A percentile compares a stretch with the other conserved stretches of the same genome.
Evolutionary conservation across 2,888 invertebrate species (phyloP).

Genomic region (Clusia tigrina): DNA sequence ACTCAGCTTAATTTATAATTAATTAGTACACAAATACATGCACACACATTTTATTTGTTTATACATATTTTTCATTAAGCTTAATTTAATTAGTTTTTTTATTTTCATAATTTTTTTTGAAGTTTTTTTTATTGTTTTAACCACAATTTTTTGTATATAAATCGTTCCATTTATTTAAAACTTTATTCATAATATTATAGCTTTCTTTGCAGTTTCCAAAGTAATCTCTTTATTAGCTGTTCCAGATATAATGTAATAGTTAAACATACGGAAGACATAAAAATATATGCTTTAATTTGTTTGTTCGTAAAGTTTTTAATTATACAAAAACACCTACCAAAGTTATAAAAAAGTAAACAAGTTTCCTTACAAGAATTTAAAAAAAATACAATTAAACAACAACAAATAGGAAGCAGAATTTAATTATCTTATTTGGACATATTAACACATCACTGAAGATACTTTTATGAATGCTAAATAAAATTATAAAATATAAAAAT

Average conservation of each 20-base stretch:
- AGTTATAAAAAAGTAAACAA: too few relatives aligned
- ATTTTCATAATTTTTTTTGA: not conserved
- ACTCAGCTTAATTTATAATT: not conserved
- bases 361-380: too few relatives aligned
- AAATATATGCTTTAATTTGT: not conserved
- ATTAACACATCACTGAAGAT: too few relatives aligned
- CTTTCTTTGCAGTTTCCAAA: slow-evolving; percentile 26
- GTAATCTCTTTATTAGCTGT: slow-evolving; percentile 23
- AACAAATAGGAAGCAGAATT: too few relatives aligned
- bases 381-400: too few relatives aligned
- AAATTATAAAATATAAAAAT: too few relatives aligned
- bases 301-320: too few relatives aligned
- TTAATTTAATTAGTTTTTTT: not conserved
- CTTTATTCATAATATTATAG: not conserved
- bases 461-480: too few relatives aligned
- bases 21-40: not conserved
- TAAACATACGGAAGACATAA: slow-evolving; percentile 16
- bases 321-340: too few relatives aligned
- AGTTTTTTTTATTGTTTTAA: not conserved
- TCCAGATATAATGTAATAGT: slow-evolving; percentile 8
- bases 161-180: not conserved
- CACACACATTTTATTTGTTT: not conserved
- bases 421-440: too few relatives aligned
- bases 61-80: not conserved
- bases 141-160: too few relatives aligned